A percentile compares a stretch with the other conserved stretches of the same genome.
Evolutionary conservation across 2,113 vertebrate genomes (phyloP).

Genomic region (Odocoileus hemionus): DNA sequence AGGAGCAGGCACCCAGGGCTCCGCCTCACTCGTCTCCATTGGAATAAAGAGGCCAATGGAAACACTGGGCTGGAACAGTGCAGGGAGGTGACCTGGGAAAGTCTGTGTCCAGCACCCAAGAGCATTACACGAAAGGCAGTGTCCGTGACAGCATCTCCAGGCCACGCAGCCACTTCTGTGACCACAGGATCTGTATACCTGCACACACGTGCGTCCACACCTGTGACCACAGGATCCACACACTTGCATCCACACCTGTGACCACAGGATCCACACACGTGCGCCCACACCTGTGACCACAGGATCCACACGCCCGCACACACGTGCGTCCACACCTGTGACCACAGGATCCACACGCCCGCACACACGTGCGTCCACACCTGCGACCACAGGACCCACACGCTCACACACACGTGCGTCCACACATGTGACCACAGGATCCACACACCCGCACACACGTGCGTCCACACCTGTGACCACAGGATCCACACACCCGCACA

Average conservation of each 20-base stretch:
- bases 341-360: too few species aligned
- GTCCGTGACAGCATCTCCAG: background rate
- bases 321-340: too few species aligned
- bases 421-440: background rate
- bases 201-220: rapidly evolving
- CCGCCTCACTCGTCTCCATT: background rate
- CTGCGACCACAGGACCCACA: too few species aligned
- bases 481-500: background rate
- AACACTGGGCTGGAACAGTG: background rate
- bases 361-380: too few species aligned
- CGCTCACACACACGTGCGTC: too few species aligned
- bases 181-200: background rate
- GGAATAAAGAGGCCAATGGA: background rate
- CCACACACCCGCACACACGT: too few species aligned
- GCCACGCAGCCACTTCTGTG: background rate
- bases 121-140: background rate
- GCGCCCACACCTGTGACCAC: too few species aligned
- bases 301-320: too few species aligned
- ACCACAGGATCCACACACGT: too few species aligned
- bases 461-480: background rate
- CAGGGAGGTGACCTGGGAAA: background rate
- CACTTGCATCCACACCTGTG: too few species aligned
- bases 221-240: background rate
- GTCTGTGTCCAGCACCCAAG: background rate
- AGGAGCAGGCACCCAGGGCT: background rate